These are phyloP conservation scores for Belonocnema kinseyi DNA, from an alignment of 1,140 invertebrate species.

Conservation along the genomic window DNA sequence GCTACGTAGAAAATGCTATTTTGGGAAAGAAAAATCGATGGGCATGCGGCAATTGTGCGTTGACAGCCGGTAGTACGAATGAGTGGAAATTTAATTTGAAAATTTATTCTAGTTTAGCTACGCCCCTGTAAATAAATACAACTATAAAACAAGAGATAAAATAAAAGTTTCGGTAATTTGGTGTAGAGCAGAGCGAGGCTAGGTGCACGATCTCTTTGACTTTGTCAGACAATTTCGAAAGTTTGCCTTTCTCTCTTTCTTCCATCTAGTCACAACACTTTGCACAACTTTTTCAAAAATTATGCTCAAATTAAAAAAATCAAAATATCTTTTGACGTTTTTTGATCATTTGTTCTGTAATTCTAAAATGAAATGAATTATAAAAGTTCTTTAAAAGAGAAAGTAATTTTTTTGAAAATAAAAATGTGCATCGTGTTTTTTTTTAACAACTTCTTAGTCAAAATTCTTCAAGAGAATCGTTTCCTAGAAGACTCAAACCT, in stretches of 20 bases:
- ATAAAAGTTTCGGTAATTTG: constrained; percentile 45
- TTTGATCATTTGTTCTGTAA: too few relatives aligned
- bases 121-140: constrained; percentile 21
- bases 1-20: background rate
- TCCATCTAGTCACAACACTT: constrained; percentile 34
- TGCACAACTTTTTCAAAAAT: constrained; percentile 32
- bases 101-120: constrained; percentile 12
- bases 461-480: constrained; percentile 23
- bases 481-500: constrained; percentile 21
- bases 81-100: constrained; percentile 1
- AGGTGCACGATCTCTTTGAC: constrained; percentile 52
- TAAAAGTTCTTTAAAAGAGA: too few relatives aligned
- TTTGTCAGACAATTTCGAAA: constrained; percentile 39
- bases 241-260: constrained; percentile 30
- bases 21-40: background rate
- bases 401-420: too few relatives aligned
- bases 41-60: background rate
- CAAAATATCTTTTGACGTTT: too few relatives aligned
- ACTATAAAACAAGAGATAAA: background rate
- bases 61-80: constrained; percentile 27
- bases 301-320: constrained; percentile 7
- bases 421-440: constrained; percentile 44
- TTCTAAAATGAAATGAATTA: too few relatives aligned
- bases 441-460: constrained; percentile 37
- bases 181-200: constrained; percentile 54